Conservation (phyloP, 64 coral and sea anemone genomes). For the Pocillopora verrucosa region DNA sequence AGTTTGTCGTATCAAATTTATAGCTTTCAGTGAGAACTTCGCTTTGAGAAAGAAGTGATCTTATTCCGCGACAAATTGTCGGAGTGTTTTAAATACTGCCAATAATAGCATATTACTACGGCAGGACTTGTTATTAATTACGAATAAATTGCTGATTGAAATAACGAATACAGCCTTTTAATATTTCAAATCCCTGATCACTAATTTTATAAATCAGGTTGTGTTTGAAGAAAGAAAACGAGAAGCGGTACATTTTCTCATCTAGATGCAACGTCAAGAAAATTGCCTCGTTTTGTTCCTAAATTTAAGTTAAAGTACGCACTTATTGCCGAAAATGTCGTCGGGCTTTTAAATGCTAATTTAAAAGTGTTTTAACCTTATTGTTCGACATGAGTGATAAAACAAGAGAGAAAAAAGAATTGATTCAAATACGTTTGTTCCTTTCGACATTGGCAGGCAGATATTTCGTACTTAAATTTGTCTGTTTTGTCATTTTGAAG, state of each 20-base stretch:
- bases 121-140: slow-evolving; percentile 39
- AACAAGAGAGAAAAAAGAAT: neutral
- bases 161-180: slow-evolving; percentile 18
- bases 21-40: neutral
- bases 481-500: neutral
- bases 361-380: slow-evolving; percentile 44
- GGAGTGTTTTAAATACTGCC: slow-evolving; percentile 10
- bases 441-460: neutral
- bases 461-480: neutral
- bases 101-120: slow-evolving; percentile 15
- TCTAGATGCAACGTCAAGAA: neutral
- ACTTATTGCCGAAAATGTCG: neutral
- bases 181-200: neutral
- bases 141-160: slow-evolving; percentile 50
- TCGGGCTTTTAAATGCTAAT: slow-evolving; percentile 36
- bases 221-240: neutral
- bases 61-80: slow-evolving; percentile 3
- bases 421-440: slow-evolving; percentile 13
- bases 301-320: neutral
- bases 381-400: neutral
- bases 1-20: neutral
- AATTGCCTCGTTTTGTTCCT: neutral
- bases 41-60: neutral
- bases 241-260: neutral
- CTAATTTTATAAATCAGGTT: neutral